These are phyloP conservation scores for Cossypha caffra DNA, from an alignment of 2,797 vertebrate species.

Conservation along the genomic window DNA sequence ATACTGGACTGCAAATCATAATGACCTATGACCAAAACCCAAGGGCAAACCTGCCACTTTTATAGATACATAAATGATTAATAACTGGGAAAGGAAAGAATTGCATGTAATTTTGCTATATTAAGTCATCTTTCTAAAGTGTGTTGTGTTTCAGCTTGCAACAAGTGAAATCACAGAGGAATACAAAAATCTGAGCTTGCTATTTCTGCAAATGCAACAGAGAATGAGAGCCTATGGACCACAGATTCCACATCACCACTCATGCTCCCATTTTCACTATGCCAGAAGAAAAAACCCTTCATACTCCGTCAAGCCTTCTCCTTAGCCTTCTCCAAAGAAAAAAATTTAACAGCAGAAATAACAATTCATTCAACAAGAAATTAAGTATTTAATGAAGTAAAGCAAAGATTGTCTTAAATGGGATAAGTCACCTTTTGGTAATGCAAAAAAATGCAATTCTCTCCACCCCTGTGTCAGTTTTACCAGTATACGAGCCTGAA, in stretches of 20 bases:
- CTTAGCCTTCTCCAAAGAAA: not conserved
- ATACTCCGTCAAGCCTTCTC: not conserved
- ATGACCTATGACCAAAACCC: slow-evolving; percentile 18
- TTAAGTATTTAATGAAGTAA: not conserved
- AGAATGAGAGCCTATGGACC: not conserved
- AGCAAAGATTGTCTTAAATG: not conserved
- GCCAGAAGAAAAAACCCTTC: not conserved
- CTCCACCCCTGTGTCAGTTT: not conserved
- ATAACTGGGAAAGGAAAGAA: slow-evolving; percentile 2
- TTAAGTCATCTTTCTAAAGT: not conserved
- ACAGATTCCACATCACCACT: not conserved
- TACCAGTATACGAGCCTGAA: not conserved
- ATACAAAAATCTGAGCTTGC: not conserved
- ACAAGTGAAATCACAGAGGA: not conserved
- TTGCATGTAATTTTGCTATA: not conserved
- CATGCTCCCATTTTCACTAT: not conserved
- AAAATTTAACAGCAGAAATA: not conserved
- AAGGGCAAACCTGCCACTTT: slow-evolving; percentile 32
- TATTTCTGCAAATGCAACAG: not conserved
- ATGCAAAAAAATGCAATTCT: not conserved
- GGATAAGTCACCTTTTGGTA: not conserved
- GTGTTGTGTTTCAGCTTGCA: not conserved
- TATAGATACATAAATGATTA: slow-evolving; percentile 31
- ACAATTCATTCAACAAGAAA: not conserved
- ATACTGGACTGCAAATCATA: not conserved